Percentiles rank a stretch among this genome's conserved stretches.
Conservation (phyloP, 2,888 invertebrate genomes). For the Hemistola chrysoprasaria region DNA sequence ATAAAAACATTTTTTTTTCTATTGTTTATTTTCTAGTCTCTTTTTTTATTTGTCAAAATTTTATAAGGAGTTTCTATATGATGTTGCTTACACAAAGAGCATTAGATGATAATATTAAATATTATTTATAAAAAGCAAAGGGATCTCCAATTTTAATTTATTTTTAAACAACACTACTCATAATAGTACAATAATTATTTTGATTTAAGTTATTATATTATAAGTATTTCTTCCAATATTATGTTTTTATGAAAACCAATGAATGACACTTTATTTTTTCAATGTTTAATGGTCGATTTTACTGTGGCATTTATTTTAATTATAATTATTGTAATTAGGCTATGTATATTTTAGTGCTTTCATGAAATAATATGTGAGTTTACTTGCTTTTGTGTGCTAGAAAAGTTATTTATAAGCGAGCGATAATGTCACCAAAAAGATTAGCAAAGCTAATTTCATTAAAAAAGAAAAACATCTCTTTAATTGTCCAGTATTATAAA, state of each 20-base stretch:
- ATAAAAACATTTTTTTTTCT: slow-evolving; percentile 11
- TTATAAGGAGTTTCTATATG: slow-evolving; percentile 6
- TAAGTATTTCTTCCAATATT: slow-evolving; percentile 9
- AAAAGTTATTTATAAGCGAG: too few species aligned
- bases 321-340: slow-evolving; percentile 9
- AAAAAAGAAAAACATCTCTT: too few species aligned
- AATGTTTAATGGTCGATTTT: slow-evolving; percentile 16
- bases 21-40: slow-evolving; percentile 18
- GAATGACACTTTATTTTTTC: slow-evolving; percentile 11
- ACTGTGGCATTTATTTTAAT: slow-evolving; percentile 33
- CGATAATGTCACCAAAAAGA: too few species aligned
- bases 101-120: slow-evolving; percentile 47
- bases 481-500: too few species aligned
- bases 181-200: slow-evolving; percentile 23
- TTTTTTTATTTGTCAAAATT: slow-evolving; percentile 1
- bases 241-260: slow-evolving; percentile 14
- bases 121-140: too few species aligned
- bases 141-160: slow-evolving; percentile 54
- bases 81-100: slow-evolving; percentile 30
- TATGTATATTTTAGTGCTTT: neutral
- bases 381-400: too few species aligned
- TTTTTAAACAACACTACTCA: slow-evolving; percentile 28
- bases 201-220: too few species aligned
- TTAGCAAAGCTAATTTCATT: too few species aligned
- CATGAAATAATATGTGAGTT: too few species aligned